phyloP scores from a whole-genome alignment of 1,140 invertebrate species.

The Polypedilum pembai region DNA sequence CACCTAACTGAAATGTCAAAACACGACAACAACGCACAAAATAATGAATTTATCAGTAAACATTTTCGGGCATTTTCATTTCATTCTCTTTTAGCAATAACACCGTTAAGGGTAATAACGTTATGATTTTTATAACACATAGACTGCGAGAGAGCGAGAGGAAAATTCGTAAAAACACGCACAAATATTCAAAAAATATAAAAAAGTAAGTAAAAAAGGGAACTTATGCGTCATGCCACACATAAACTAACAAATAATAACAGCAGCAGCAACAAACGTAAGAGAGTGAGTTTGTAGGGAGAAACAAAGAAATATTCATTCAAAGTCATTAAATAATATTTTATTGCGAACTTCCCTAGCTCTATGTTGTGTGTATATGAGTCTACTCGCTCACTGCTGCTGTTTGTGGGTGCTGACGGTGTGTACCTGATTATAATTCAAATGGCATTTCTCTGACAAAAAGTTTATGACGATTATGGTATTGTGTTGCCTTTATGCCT shows the following conservation, averaged over 20 bases:
- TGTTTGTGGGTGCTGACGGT: neutral
- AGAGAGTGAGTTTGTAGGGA: neutral
- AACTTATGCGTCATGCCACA: slow-evolving; percentile 16
- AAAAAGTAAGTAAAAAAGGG: neutral
- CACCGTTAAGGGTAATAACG: neutral
- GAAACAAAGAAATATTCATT: neutral
- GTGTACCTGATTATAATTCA: slow-evolving; percentile 21
- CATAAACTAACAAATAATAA: slow-evolving; percentile 7
- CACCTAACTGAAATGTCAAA: slow-evolving; percentile 27
- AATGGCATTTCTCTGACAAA: neutral
- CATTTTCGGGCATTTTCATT: neutral
- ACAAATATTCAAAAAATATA: neutral
- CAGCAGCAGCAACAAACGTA: neutral
- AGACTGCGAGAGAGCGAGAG: neutral
- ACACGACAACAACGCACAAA: slow-evolving; percentile 13
- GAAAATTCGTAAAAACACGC: neutral
- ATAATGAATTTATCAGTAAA: slow-evolving; percentile 26
- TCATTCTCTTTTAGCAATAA: neutral
- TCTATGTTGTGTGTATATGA: neutral
- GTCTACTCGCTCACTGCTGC: neutral
- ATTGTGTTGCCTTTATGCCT: neutral
- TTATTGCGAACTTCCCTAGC: slow-evolving; percentile 13
- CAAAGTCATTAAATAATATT: slow-evolving; percentile 25
- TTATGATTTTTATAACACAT: slow-evolving; percentile 14
- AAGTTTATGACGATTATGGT: slow-evolving; percentile 23